A percentile compares a stretch with the other conserved stretches of the same genome.
phyloP scores from a whole-genome alignment of 2,888 invertebrate species.

The Polia nebulosa region DNA sequence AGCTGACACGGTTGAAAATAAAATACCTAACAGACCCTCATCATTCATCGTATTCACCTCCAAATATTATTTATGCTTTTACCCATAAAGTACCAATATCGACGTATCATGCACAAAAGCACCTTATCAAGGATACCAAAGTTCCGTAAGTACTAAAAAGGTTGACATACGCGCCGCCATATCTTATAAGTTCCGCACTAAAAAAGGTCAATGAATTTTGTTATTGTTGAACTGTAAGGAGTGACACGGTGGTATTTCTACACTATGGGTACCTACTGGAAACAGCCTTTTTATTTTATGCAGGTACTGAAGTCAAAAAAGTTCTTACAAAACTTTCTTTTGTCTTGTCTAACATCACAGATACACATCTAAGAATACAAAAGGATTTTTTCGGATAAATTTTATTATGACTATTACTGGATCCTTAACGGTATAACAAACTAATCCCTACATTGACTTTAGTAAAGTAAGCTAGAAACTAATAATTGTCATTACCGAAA shows the following conservation, averaged over 20 bases:
- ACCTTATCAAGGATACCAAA: constrained; percentile 28
- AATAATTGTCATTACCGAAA: background rate
- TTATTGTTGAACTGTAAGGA: constrained; percentile 20
- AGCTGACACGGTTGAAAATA: background rate
- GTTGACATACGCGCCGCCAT: constrained; percentile 38
- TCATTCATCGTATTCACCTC: constrained; percentile 25
- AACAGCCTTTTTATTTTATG: background rate
- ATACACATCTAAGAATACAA: too few species aligned
- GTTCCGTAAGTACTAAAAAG: constrained; percentile 49
- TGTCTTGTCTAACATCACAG: too few species aligned
- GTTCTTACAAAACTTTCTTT: background rate
- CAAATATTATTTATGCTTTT: constrained; percentile 41
- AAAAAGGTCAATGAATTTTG: constrained; percentile 53
- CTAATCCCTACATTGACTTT: background rate
- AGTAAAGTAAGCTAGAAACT: background rate
- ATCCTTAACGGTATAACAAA: too few species aligned
- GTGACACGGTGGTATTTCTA: background rate
- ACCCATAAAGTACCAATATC: constrained; percentile 47
- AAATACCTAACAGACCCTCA: constrained; percentile 16
- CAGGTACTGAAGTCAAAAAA: background rate
- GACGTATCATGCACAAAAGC: constrained; percentile 41
- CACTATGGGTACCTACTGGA: background rate
- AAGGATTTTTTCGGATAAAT: background rate
- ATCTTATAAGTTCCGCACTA: constrained; percentile 44
- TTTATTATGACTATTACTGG: too few species aligned